Percentiles rank a stretch among this genome's conserved stretches.
Conservation (phyloP, 2,888 invertebrate genomes). For the Drosophila flavopinicola region DNA sequence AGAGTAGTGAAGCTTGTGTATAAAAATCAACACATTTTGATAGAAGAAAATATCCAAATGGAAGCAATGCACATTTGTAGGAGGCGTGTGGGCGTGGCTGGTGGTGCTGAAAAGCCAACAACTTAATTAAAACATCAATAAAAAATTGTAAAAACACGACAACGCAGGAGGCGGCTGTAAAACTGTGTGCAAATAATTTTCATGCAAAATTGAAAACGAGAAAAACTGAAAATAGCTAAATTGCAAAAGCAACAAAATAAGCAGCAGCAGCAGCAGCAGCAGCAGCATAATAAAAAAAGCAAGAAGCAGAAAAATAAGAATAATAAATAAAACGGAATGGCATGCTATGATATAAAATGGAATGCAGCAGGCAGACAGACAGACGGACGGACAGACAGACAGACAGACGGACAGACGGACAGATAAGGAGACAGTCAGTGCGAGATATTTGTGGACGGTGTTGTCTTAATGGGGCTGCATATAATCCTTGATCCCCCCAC, state of each 20-base stretch:
- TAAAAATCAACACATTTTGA: slow-evolving; percentile 40
- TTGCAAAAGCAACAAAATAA: too few species aligned
- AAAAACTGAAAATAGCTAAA: slow-evolving; percentile 53
- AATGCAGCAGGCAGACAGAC: too few species aligned
- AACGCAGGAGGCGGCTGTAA: slow-evolving; percentile 44
- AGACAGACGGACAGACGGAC: slow-evolving; percentile 10
- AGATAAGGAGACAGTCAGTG: slow-evolving; percentile 11
- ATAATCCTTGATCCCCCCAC: slow-evolving; percentile 62
- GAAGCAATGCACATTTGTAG: slow-evolving; percentile 16
- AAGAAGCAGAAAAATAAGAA: slow-evolving; percentile 3
- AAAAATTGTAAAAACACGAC: slow-evolving; percentile 69
- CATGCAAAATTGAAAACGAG: slow-evolving; percentile 58
- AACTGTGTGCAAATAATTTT: slow-evolving; percentile 54
- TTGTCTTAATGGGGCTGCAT: slow-evolving; percentile 58
- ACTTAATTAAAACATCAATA: slow-evolving; percentile 80
- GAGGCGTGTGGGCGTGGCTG: slow-evolving; percentile 11
- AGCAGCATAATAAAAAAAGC: background rate
- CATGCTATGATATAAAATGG: slow-evolving; percentile 40
- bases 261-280: too few species aligned
- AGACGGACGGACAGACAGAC: too few species aligned
- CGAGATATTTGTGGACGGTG: slow-evolving; percentile 49
- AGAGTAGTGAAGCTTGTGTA: slow-evolving; percentile 25
- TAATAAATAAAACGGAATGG: slow-evolving; percentile 49
- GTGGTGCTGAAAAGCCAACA: slow-evolving; percentile 51
- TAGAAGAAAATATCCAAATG: slow-evolving; percentile 29